Evolutionary conservation across 2,113 vertebrate species (phyloP).

Genomic region (Crocuta crocuta): DNA sequence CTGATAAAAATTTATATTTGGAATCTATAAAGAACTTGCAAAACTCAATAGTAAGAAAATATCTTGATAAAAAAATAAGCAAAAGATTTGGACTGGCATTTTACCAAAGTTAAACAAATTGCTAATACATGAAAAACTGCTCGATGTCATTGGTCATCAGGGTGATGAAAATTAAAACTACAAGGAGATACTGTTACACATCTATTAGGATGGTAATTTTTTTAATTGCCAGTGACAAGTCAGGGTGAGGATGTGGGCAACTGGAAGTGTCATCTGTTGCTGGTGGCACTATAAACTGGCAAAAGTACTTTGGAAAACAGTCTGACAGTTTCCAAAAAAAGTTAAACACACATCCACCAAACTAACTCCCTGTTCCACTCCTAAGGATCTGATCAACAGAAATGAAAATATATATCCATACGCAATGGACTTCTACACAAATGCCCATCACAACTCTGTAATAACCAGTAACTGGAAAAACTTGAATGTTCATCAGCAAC

Average conservation of each 20-base stretch:
- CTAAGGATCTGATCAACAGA: background rate
- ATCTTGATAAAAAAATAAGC: background rate
- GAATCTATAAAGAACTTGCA: background rate
- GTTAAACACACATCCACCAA: background rate
- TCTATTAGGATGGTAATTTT: background rate
- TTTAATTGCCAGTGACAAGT: background rate
- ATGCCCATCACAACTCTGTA: background rate
- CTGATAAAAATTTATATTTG: background rate
- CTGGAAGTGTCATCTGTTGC: background rate
- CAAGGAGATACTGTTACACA: background rate
- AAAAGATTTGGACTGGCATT: background rate
- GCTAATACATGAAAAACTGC: background rate
- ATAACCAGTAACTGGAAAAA: background rate
- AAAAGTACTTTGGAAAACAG: background rate
- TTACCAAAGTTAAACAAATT: background rate
- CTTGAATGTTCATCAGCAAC: background rate
- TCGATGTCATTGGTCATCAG: background rate
- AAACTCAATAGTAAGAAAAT: background rate
- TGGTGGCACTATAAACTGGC: background rate
- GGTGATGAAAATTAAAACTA: background rate
- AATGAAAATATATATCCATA: background rate
- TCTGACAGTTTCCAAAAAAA: background rate
- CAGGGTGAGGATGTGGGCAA: background rate
- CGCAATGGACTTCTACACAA: background rate
- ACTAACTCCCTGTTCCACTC: background rate